A percentile compares a stretch with the other conserved stretches of the same genome.
Evolutionary conservation across 2,888 invertebrate genomes (phyloP).

Genomic region (Limnephilus rhombicus): DNA sequence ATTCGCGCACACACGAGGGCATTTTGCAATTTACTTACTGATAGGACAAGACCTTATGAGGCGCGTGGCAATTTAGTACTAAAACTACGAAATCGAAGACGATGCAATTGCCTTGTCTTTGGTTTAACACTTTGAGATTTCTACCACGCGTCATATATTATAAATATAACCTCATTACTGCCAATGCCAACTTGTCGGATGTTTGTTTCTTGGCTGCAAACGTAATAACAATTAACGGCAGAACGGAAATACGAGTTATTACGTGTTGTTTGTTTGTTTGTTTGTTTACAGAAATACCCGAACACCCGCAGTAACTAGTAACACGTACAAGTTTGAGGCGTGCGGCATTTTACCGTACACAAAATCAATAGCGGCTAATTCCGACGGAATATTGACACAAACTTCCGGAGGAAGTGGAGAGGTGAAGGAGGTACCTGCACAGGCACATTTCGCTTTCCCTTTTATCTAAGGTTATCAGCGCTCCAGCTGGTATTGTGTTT

Average conservation of each 20-base stretch:
- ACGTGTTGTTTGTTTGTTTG: background rate
- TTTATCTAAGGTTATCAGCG: slow-evolving; percentile 12
- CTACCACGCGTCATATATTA: too few species aligned
- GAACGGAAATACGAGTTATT: slow-evolving; percentile 5
- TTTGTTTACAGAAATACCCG: background rate
- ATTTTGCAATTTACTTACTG: too few species aligned
- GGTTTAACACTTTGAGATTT: too few species aligned
- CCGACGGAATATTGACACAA: slow-evolving; percentile 36
- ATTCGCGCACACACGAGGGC: too few species aligned
- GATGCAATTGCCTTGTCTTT: too few species aligned
- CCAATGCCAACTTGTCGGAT: background rate
- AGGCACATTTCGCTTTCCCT: background rate
- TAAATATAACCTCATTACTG: background rate
- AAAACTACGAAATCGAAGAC: too few species aligned
- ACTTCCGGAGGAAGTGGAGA: background rate
- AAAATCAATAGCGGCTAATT: slow-evolving; percentile 40
- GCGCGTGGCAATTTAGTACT: too few species aligned
- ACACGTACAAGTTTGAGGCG: background rate
- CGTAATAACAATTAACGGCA: background rate
- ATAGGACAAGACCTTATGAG: too few species aligned
- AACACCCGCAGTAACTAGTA: background rate
- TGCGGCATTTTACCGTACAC: background rate
- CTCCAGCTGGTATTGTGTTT: background rate
- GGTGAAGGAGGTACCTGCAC: background rate
- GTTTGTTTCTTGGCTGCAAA: background rate